Evolutionary conservation across 2,888 invertebrate genomes (phyloP).

Genomic region (Lepidocyrtinus sp.): DNA sequence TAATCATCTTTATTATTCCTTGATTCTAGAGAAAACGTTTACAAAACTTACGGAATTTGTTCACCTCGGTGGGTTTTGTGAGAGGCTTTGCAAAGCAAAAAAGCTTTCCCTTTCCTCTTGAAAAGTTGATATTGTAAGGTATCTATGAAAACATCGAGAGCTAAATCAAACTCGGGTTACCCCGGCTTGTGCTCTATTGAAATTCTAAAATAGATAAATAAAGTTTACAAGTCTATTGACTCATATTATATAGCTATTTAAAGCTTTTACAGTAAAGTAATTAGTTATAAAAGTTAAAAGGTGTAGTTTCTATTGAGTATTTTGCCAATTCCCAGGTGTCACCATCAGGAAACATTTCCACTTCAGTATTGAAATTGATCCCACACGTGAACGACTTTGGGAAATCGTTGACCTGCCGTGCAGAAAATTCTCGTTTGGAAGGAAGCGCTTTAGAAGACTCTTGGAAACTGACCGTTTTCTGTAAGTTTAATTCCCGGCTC

Average conservation of each 20-base stretch:
- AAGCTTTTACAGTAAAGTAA: no score
- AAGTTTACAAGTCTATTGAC: no score
- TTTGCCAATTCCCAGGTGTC: no score
- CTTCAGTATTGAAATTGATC: constrained; percentile 82
- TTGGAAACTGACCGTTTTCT: constrained; percentile 88
- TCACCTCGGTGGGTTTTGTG: constrained; percentile 32
- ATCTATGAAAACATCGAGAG: no score
- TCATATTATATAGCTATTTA: no score
- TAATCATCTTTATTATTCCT: constrained; percentile 62
- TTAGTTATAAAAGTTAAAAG: no score
- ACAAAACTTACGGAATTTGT: constrained; percentile 7
- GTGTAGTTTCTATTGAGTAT: no score
- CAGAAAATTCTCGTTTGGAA: constrained; percentile 83
- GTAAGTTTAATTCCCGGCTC: no score
- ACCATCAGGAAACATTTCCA: constrained; percentile 85
- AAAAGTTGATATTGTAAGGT: no score
- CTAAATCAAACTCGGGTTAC: no score
- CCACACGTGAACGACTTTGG: constrained; percentile 86
- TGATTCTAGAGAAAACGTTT: constrained; percentile 25
- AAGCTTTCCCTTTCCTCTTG: constrained; percentile 15
- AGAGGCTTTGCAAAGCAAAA: background rate
- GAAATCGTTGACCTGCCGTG: constrained; percentile 84
- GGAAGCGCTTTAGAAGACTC: constrained; percentile 84
- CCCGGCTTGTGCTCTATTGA: no score
- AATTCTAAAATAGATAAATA: no score